Evolutionary conservation across 2,113 vertebrate genomes (phyloP), one percentile per base, ranked within the genome.

Genomic region (Patagioenas fasciata): DNA sequence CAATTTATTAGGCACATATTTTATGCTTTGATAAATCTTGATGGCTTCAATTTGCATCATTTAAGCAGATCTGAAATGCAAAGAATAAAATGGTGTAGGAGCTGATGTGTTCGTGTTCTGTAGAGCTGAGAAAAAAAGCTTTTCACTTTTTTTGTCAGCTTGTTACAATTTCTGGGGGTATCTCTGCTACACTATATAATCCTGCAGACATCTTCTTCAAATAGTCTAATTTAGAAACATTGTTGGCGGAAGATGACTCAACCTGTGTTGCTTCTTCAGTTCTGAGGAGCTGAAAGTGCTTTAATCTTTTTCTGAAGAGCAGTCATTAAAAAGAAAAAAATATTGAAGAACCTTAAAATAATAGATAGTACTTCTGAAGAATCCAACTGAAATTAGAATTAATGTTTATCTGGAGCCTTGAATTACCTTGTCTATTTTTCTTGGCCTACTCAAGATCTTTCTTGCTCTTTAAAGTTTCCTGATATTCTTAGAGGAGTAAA

Each of bases 211-310:
- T 44, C 83, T 96, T 79, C 92, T 93, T 94, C 92, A 89, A 84
- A 72, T 84, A 89, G 94, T 82, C 86, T 89, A 95, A 97, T 95
- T 96, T 97, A 97, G 96, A 93, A 97, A 96, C 83, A 83, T 48
- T 94, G 93, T 95, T 96, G 96, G 96, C 0, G 34, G 95, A 93
- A 92, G 93, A 97, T 96, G 96, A 97, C 86, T 97, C 96, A 97
- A 91, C 88, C 88, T 79, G 26, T 91, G 77, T 94, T 92, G 70
- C 92, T 94, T 73, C 90, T 97, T 93, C 77, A 75, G 88, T 85
- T 93, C 92, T 89, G 80, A 94, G 81, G 77, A 93, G 81, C 10
- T 95, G 61, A 92, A 93, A 96, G 65, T 86, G 57, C 80, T 92
- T 85, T 81, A 89, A 86, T 93, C 70, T 89, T 95, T 85, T 90